These are phyloP conservation scores for Laticauda laticaudata DNA, from an alignment of 2,113 vertebrate genomes.

Conservation along the genomic window DNA sequence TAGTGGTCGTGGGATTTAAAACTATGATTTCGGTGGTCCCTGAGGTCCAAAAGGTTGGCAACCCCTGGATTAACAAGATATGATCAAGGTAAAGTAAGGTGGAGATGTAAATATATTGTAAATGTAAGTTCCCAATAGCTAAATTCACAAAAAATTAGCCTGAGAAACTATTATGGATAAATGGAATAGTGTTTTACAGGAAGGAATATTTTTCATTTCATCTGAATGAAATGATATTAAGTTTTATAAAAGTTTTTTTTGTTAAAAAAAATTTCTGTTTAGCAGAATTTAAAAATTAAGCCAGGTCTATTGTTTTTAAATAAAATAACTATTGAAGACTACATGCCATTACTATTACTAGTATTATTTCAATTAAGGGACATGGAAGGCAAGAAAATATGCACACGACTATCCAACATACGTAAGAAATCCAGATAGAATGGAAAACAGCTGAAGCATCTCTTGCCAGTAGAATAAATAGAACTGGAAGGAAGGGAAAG, in stretches of 20 bases:
- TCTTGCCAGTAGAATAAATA: background rate
- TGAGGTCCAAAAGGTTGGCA: too few species aligned
- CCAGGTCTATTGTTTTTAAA: background rate
- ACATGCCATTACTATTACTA: background rate
- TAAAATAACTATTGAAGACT: background rate
- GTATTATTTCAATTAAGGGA: background rate
- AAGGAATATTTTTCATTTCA: background rate
- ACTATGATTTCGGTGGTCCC: too few species aligned
- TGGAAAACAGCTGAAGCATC: conserved; percentile 14
- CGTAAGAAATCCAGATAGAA: conserved; percentile 19
- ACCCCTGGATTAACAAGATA: background rate
- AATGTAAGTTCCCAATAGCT: background rate
- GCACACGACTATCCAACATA: background rate
- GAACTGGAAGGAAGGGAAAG: background rate
- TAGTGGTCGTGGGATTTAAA: too few species aligned
- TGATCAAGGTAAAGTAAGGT: background rate
- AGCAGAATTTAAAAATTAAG: background rate
- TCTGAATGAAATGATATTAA: background rate
- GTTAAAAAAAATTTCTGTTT: background rate
- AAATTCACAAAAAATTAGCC: background rate
- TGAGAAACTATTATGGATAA: background rate
- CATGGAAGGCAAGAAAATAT: background rate
- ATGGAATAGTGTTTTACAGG: background rate
- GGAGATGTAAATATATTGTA: background rate
- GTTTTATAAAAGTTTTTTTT: background rate